phyloP scores from a whole-genome alignment of 2,888 invertebrate species.

The Choristoneura rosaceana region DNA sequence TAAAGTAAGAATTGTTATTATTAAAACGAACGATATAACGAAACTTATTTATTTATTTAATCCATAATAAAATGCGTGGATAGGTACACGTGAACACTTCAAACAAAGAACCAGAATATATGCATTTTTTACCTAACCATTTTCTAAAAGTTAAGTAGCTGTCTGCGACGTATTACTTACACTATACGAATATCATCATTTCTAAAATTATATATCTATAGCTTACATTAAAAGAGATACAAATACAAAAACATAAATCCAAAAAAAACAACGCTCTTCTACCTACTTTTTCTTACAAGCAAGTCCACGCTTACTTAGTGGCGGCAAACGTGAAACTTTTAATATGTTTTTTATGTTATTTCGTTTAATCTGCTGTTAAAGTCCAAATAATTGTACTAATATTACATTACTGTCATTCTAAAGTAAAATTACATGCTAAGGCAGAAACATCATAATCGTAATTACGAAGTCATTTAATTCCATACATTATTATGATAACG shows the following conservation, averaged over 20 bases:
- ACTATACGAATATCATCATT: background rate
- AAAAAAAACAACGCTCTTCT: background rate
- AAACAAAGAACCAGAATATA: background rate
- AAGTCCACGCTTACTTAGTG: background rate
- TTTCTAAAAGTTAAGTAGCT: slow-evolving; percentile 10
- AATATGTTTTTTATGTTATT: background rate
- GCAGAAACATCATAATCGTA: too few relatives aligned
- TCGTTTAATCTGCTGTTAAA: background rate
- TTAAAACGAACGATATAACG: background rate
- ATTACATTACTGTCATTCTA: too few relatives aligned
- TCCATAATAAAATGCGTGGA: background rate
- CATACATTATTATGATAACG: too few relatives aligned
- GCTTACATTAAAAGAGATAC: background rate
- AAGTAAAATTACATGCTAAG: too few relatives aligned
- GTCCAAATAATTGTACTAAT: too few relatives aligned
- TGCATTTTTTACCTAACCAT: background rate
- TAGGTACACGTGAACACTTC: background rate
- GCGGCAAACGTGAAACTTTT: background rate
- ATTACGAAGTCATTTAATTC: too few relatives aligned
- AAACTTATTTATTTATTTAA: slow-evolving; percentile 6
- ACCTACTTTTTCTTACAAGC: background rate
- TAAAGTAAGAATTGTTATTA: background rate
- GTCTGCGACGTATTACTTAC: background rate
- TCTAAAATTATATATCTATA: background rate
- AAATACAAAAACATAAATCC: background rate